A percentile compares a stretch with the other conserved stretches of the same genome.
phyloP scores from a whole-genome alignment of 1,140 invertebrate genomes.

The Manduca sexta region DNA sequence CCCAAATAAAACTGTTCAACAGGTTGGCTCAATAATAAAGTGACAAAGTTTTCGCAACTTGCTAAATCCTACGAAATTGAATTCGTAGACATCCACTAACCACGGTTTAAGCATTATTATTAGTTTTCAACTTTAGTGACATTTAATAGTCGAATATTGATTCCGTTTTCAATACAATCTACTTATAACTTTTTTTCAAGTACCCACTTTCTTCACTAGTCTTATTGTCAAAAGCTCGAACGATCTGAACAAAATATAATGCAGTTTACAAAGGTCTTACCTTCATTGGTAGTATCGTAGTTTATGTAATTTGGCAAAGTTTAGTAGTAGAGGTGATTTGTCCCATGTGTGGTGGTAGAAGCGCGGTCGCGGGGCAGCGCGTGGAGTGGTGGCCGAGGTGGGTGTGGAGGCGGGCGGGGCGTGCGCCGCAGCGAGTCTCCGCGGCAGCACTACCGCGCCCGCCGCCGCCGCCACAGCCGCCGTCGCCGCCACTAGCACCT shows the following conservation, averaged over 20 bases:
- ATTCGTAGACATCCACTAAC: too few relatives aligned
- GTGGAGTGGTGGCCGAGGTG: constrained; percentile 12
- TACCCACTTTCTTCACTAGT: too few relatives aligned
- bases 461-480: constrained; percentile 30
- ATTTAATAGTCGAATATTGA: too few relatives aligned
- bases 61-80: neutral
- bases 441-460: constrained; percentile 56
- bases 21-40: constrained; percentile 20
- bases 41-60: constrained; percentile 9
- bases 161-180: too few relatives aligned
- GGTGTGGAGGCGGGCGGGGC: constrained; percentile 28
- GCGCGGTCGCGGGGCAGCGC: constrained; percentile 5
- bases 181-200: too few relatives aligned
- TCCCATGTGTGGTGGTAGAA: too few relatives aligned
- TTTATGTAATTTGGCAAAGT: neutral
- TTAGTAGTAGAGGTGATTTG: neutral
- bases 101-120: too few relatives aligned
- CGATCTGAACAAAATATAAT: too few relatives aligned
- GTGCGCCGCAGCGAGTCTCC: constrained; percentile 40
- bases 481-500: constrained; percentile 26
- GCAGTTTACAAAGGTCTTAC: neutral
- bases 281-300: neutral
- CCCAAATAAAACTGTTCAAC: constrained; percentile 17
- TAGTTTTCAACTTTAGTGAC: too few relatives aligned
- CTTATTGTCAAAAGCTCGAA: too few relatives aligned